Evolutionary conservation across 1,140 invertebrate genomes (phyloP).

Genomic region (Planococcus citri): DNA sequence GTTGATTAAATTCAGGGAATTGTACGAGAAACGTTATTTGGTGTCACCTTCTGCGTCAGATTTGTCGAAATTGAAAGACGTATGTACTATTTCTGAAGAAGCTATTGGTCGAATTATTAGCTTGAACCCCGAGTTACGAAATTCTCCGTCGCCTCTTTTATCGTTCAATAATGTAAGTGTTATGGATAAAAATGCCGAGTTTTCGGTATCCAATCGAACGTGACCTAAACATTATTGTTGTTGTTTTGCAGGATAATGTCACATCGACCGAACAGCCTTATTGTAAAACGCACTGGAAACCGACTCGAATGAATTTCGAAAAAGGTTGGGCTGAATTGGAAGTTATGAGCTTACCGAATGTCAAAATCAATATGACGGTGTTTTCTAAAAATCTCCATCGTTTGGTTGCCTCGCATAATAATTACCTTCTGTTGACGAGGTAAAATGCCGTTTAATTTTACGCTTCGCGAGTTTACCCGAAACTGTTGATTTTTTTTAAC

Average conservation of each 20-base stretch:
- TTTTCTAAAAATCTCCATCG: conserved; percentile 50
- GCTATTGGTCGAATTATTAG: conserved; percentile 54
- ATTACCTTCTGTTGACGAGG: conserved; percentile 57
- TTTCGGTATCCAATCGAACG: background rate
- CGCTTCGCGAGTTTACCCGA: too few relatives aligned
- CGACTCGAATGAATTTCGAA: conserved; percentile 30
- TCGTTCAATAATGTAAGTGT: conserved; percentile 8
- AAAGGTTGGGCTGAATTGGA: conserved; percentile 65
- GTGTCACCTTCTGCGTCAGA: conserved; percentile 65
- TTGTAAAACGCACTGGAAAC: conserved; percentile 46
- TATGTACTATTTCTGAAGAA: conserved; percentile 58
- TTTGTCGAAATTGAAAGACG: conserved; percentile 64
- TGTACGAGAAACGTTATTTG: conserved; percentile 70
- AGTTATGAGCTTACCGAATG: conserved; percentile 53
- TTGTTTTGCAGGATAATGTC: background rate
- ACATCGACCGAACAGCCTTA: conserved; percentile 41
- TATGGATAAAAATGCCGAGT: background rate
- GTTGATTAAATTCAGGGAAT: conserved; percentile 72
- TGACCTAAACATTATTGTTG: background rate
- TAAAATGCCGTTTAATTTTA: too few relatives aligned
- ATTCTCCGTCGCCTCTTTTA: conserved; percentile 39
- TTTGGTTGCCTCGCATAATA: conserved; percentile 54
- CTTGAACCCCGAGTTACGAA: conserved; percentile 33
- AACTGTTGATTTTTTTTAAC: background rate
- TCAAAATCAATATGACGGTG: conserved; percentile 50